These are phyloP conservation scores for Dryocosmus kuriphilus DNA, from an alignment of 2,888 invertebrate species.

Conservation along the genomic window DNA sequence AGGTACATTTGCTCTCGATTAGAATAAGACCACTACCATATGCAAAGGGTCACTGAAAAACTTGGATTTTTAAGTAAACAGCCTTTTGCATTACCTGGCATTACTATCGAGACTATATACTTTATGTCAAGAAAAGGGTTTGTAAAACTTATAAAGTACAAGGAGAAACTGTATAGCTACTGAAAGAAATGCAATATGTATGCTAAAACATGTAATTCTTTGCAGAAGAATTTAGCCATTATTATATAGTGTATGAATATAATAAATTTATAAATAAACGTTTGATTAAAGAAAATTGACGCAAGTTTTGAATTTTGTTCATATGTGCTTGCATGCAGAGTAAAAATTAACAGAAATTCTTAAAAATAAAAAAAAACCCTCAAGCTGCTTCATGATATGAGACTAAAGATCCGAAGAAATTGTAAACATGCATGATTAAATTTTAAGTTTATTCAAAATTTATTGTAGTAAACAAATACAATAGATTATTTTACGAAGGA, in stretches of 20 bases:
- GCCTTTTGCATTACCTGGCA: too few relatives aligned
- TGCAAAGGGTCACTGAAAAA: constrained; percentile 34
- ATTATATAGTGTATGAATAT: constrained; percentile 46
- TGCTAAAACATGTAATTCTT: not conserved
- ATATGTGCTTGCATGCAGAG: not conserved
- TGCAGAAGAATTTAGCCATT: constrained; percentile 11
- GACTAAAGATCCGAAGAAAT: not conserved
- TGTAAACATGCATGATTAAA: not conserved
- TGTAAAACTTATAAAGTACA: not conserved
- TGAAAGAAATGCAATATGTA: not conserved
- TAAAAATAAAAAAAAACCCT: not conserved
- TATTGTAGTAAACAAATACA: not conserved
- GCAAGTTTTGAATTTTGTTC: not conserved
- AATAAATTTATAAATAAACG: constrained; percentile 53
- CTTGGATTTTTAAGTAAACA: constrained; percentile 30
- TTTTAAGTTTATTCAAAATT: not conserved
- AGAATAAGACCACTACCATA: not conserved
- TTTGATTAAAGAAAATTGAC: constrained; percentile 30
- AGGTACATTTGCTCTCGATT: not conserved
- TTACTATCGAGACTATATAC: constrained; percentile 15
- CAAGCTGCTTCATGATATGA: not conserved
- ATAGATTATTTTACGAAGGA: too few relatives aligned
- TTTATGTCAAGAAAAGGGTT: constrained; percentile 5
- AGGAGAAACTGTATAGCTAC: constrained; percentile 30
- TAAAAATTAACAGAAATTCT: not conserved